These are phyloP conservation scores for Hypomecis atomaria DNA, from an alignment of 2,888 invertebrate genomes.

Conservation along the genomic window DNA sequence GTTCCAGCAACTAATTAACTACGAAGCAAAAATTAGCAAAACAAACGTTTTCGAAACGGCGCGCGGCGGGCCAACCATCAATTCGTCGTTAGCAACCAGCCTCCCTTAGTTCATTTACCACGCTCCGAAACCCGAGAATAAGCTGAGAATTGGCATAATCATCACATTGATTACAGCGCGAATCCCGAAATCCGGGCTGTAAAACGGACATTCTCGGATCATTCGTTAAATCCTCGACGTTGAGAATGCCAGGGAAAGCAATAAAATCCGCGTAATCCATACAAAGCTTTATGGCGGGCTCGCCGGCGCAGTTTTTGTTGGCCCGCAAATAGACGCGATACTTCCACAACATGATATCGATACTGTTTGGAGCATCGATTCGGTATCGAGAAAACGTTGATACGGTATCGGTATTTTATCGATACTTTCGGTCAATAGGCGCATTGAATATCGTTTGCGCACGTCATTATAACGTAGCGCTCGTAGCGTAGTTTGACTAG, in stretches of 20 bases:
- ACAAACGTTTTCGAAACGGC: neutral
- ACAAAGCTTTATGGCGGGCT: conserved; percentile 36
- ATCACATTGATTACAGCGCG: conserved; percentile 34
- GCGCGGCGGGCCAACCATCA: conserved; percentile 11
- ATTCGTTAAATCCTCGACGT: conserved; percentile 36
- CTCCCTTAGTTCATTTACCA: conserved; percentile 22
- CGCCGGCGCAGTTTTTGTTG: conserved; percentile 30
- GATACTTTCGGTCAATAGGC: conserved; percentile 5
- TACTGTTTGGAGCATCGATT: neutral
- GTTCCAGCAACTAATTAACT: too few species aligned
- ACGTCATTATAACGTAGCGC: conserved; percentile 1
- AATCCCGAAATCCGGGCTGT: conserved; percentile 30
- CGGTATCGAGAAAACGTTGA: neutral
- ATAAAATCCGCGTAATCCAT: conserved; percentile 44
- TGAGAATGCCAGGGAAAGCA: conserved; percentile 34
- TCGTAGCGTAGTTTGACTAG: too few species aligned
- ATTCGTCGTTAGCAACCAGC: conserved; percentile 29
- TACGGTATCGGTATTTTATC: neutral
- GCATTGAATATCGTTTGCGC: neutral
- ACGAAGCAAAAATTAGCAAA: too few species aligned
- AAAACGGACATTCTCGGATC: conserved; percentile 34
- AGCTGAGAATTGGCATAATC: conserved; percentile 35
- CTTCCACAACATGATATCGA: conserved; percentile 19
- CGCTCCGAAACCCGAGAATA: conserved; percentile 23
- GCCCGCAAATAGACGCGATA: conserved; percentile 24